Conservation (phyloP, 92 coral and sea anemone genomes). For the Hydrozoanthus gracilis region DNA sequence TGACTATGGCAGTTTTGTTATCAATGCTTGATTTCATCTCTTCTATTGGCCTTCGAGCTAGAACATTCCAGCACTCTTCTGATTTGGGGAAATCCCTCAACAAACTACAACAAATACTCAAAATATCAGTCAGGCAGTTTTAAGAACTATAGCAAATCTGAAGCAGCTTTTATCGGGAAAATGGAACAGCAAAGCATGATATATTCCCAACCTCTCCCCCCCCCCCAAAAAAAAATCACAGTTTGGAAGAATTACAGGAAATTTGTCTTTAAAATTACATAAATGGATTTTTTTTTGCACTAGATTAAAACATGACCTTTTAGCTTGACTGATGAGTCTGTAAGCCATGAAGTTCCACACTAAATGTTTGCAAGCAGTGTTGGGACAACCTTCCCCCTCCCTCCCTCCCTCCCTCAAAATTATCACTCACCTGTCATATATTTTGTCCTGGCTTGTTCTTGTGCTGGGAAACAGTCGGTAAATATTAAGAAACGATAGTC, state of each 20-base stretch:
- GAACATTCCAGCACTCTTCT: constrained; percentile 87
- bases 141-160: background rate
- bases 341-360: no score
- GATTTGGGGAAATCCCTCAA: constrained; percentile 75
- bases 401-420: background rate
- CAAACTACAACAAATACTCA: constrained; percentile 52
- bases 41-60: constrained; percentile 78
- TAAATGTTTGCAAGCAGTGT: no score
- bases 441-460: constrained; percentile 69
- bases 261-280: background rate
- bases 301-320: background rate
- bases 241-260: background rate
- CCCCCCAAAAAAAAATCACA: background rate
- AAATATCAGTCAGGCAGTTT: background rate
- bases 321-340: no score
- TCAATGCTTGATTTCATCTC: constrained; percentile 50
- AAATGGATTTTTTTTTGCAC: background rate
- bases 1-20: constrained; percentile 42
- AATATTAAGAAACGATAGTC: constrained; percentile 77
- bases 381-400: background rate
- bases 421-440: constrained; percentile 78
- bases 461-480: constrained; percentile 86
- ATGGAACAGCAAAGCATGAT: background rate
- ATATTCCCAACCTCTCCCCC: background rate
- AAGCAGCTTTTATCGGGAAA: background rate